Evolutionary conservation across 2,113 vertebrate species (phyloP).

Genomic region (Hippocampus guttulatus): DNA sequence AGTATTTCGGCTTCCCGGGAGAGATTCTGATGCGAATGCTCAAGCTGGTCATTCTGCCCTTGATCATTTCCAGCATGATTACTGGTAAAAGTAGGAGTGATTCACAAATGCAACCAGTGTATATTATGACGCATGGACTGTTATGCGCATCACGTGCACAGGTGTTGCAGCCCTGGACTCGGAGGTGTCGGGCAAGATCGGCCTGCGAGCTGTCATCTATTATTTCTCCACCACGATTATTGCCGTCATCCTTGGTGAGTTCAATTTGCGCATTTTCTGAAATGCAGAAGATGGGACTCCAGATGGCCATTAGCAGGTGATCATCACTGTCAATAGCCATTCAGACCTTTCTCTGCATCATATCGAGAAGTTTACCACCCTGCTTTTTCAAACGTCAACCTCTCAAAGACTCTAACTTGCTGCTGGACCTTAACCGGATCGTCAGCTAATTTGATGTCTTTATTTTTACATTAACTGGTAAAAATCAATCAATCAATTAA

Average conservation of each 20-base stretch:
- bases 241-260: constrained; percentile 89
- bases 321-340: no score
- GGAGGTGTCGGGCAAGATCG: constrained; percentile 89
- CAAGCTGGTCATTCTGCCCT: constrained; percentile 91
- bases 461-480: no score
- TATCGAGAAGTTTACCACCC: no score
- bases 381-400: no score
- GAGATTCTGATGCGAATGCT: constrained; percentile 97
- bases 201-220: constrained; percentile 86
- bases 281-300: no score
- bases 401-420: no score
- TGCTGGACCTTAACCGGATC: no score
- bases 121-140: no score
- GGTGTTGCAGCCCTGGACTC: constrained; percentile 95
- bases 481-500: no score
- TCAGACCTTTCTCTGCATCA: not conserved
- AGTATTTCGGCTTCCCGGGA: constrained; percentile 94
- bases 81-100: constrained; percentile 74
- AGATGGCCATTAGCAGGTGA: no score
- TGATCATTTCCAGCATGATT: constrained; percentile 98
- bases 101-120: no score
- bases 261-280: not conserved
- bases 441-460: no score
- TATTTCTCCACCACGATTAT: constrained; percentile 91
- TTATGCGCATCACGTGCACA: constrained; percentile 38